Percentiles rank a stretch among this genome's conserved stretches.
phyloP scores from a whole-genome alignment of 2,797 vertebrate species.

The Lacerta bilineata region DNA sequence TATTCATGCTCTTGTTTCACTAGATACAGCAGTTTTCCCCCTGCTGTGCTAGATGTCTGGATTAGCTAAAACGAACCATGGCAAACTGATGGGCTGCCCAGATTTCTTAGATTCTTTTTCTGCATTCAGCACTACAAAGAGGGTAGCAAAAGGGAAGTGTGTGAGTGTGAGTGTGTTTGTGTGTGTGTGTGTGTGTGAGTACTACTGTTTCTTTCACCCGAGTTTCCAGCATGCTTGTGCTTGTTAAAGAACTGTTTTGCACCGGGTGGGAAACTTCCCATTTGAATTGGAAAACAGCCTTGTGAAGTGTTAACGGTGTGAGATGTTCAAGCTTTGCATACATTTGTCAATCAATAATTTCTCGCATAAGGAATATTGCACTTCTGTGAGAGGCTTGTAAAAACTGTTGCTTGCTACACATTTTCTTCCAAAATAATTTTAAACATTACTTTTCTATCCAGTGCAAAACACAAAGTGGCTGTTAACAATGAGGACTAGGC shows the following conservation, averaged over 20 bases:
- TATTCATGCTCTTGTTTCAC: conserved; percentile 93
- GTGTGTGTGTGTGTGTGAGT: too few relatives aligned
- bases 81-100: conserved; percentile 82
- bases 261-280: conserved; percentile 27
- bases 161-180: not conserved
- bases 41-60: conserved; percentile 86
- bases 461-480: not conserved
- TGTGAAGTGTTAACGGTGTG: conserved; percentile 37
- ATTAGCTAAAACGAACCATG: conserved; percentile 85
- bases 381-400: not conserved
- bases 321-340: not conserved
- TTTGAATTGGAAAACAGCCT: conserved; percentile 35
- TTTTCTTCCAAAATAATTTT: not conserved
- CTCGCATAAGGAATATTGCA: conserved; percentile 9
- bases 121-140: conserved; percentile 67
- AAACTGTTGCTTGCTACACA: not conserved
- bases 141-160: conserved; percentile 16
- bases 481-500: not conserved
- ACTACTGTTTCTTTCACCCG: conserved; percentile 36
- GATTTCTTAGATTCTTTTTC: conserved; percentile 79
- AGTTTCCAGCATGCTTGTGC: not conserved
- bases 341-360: conserved; percentile 26
- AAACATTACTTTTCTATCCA: not conserved
- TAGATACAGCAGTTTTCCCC: conserved; percentile 88
- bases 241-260: conserved; percentile 33